Percentiles rank a stretch among this genome's conserved stretches.
These are phyloP conservation scores for Theropithecus gelada DNA, from an alignment of 2,113 vertebrate genomes.

Conservation along the genomic window DNA sequence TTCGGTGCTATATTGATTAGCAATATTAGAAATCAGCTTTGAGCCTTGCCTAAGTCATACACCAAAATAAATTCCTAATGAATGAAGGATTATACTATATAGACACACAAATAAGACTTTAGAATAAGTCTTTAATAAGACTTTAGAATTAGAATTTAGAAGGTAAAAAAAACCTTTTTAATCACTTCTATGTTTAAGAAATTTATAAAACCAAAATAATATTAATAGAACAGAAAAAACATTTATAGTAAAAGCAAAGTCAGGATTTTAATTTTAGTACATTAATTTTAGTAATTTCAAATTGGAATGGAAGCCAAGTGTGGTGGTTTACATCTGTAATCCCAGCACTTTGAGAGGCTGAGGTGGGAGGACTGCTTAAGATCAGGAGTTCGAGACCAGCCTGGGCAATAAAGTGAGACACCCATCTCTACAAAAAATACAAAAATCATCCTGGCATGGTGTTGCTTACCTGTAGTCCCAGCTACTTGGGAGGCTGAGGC, in stretches of 20 bases:
- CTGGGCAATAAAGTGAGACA: too few relatives aligned
- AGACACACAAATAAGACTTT: neutral
- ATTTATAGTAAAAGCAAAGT: neutral
- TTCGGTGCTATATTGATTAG: neutral
- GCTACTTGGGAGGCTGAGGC: too few relatives aligned
- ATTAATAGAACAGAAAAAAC: neutral
- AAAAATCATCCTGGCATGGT: too few relatives aligned
- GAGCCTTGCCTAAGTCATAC: neutral
- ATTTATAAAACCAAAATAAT: neutral
- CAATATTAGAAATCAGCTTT: neutral
- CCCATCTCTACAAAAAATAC: too few relatives aligned
- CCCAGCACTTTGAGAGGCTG: too few relatives aligned
- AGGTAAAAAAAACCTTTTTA: neutral
- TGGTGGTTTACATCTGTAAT: too few relatives aligned
- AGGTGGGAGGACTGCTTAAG: too few relatives aligned
- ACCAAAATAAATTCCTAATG: neutral
- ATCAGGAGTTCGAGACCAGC: too few relatives aligned
- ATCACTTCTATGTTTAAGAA: neutral
- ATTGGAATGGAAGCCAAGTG: neutral
- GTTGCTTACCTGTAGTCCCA: too few relatives aligned
- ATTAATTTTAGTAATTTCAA: neutral
- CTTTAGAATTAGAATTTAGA: neutral
- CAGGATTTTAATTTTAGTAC: neutral
- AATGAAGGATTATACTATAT: neutral
- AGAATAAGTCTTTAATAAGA: too few relatives aligned